These are phyloP conservation scores for Platerodrilus igneus DNA, from an alignment of 2,888 invertebrate genomes.

Conservation along the genomic window DNA sequence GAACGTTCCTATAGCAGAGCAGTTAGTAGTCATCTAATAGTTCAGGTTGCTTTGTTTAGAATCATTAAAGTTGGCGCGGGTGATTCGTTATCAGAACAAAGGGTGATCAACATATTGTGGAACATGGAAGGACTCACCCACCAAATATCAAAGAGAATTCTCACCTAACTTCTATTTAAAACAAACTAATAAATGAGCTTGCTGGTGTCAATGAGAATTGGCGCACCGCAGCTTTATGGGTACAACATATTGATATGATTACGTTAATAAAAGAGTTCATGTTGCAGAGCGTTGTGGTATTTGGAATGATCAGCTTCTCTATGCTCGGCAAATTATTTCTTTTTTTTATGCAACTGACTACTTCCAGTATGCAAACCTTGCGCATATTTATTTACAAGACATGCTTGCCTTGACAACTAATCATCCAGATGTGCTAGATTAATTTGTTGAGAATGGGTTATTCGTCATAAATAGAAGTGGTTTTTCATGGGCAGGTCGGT, in stretches of 20 bases:
- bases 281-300: slow-evolving; percentile 13
- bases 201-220: slow-evolving; percentile 14
- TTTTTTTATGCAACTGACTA: slow-evolving; percentile 19
- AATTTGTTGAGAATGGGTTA: slow-evolving; percentile 15
- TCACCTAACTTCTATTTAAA: slow-evolving; percentile 5
- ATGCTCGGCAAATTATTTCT: slow-evolving; percentile 17
- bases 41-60: slow-evolving; percentile 16
- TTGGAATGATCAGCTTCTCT: slow-evolving; percentile 19
- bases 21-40: slow-evolving; percentile 23
- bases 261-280: slow-evolving; percentile 18
- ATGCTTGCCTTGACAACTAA: slow-evolving; percentile 7
- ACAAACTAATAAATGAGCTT: slow-evolving; percentile 23
- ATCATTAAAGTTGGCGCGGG: slow-evolving; percentile 15
- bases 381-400: slow-evolving; percentile 18
- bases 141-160: slow-evolving; percentile 3
- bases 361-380: slow-evolving; percentile 18
- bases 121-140: slow-evolving; percentile 9
- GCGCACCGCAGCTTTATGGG: slow-evolving; percentile 18
- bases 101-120: background rate
- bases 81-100: slow-evolving; percentile 12
- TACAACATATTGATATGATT: slow-evolving; percentile 15
- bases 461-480: slow-evolving; percentile 17
- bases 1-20: slow-evolving; percentile 25
- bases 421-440: slow-evolving; percentile 5
- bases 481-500: slow-evolving; percentile 12